Base-by-base conservation (phyloP, 1,140 invertebrate species). In the Heliconius melpomene region DNA sequence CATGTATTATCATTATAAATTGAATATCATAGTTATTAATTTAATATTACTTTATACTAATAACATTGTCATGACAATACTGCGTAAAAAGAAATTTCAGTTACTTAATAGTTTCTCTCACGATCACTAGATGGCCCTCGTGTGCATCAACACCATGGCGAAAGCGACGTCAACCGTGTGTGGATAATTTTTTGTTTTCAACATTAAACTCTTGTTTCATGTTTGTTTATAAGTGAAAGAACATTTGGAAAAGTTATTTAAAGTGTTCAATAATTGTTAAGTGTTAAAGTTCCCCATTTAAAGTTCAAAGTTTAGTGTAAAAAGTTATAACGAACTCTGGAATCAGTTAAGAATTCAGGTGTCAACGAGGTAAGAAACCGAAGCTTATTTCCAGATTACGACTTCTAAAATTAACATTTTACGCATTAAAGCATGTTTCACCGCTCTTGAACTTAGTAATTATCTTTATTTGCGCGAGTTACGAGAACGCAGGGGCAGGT, bases 311-410 rank as follows among this genome's bases (percentile, higher is more conserved):
- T 91, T 93, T 90, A 83, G 85, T 89, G 89, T 89, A 85, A 88
- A 89, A 93, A 94, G 90, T 94, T 93, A 79, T 89, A 92, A 93
- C 92, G 90, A 94, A 94, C 92, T 94, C 91, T 88, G 84, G 88
- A 89, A 94, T 93, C 90, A 89, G 89, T 94, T 90, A 86, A 91
- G 88, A 90, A 89, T 94, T 94, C 91, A 94, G 93, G 93, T 94
- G 94, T 94, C 93, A 94, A 94, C 91, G 94, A 94, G 94, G 94
- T 94, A 94, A 94, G 94, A 92, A 93, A 90, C 82, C 85, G 84
- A 94, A 93, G 92, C 93, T 90, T 94, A 91, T 90, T 93, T 84
- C 89, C 88, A 89, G 87, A 94, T 91, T 92, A 90, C 80, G 86
- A 90, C 86, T 90, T 92, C 89, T 93, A 90, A 90, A 91, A 88